A percentile compares a stretch with the other conserved stretches of the same genome.
Conservation (phyloP, 2,797 vertebrate species). For the Muscicapa striata region DNA sequence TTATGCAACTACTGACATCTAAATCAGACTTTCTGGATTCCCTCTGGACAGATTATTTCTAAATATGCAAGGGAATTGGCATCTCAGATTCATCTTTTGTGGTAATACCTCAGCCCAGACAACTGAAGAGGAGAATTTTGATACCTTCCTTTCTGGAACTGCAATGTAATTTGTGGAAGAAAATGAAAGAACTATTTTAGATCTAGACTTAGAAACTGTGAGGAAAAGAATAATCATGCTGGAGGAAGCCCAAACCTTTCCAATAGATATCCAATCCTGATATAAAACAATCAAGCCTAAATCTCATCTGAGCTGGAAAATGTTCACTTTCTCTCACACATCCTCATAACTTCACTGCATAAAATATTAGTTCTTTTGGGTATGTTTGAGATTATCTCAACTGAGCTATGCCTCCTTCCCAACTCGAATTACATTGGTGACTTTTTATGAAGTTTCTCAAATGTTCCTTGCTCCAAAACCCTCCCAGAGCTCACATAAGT, state of each 20-base stretch:
- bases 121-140: background rate
- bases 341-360: background rate
- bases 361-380: background rate
- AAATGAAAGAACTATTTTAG: background rate
- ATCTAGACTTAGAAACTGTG: background rate
- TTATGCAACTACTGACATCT: background rate
- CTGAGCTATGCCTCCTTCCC: background rate
- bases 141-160: background rate
- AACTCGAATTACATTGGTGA: background rate
- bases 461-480: background rate
- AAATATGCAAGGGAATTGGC: background rate
- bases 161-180: background rate
- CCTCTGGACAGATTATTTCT: background rate
- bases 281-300: background rate
- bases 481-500: background rate
- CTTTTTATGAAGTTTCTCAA: background rate
- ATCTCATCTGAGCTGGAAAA: background rate
- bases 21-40: background rate
- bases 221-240: background rate
- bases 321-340: background rate
- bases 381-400: background rate
- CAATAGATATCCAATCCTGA: background rate
- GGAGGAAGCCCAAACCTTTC: background rate
- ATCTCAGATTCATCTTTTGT: background rate
- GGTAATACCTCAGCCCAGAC: background rate